Conservation (phyloP, 2,113 vertebrate species). For the Phalacrocorax brasilianus region DNA sequence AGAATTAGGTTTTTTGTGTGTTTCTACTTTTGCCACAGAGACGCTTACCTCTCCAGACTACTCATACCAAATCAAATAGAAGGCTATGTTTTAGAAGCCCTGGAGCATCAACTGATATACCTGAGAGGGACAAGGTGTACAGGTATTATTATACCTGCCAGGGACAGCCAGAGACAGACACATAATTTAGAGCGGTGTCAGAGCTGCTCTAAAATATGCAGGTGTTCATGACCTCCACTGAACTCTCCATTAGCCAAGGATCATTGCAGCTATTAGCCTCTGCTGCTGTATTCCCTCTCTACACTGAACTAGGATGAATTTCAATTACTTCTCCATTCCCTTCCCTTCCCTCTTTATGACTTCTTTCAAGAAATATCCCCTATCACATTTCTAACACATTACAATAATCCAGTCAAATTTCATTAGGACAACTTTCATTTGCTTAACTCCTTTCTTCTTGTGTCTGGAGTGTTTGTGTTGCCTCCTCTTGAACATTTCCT, state of each 20-base stretch:
- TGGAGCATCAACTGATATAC: not conserved
- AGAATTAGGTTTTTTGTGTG: not conserved
- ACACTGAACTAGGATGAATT: conserved; percentile 56
- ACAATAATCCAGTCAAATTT: conserved; percentile 58
- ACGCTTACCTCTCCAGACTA: not conserved
- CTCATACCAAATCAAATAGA: not conserved
- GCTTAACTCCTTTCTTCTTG: conserved; percentile 46
- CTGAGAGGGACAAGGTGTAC: conserved; percentile 9
- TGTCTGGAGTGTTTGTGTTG: conserved; percentile 34
- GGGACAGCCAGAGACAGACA: not conserved
- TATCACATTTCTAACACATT: not conserved
- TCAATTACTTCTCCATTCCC: conserved; percentile 29
- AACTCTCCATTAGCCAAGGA: conserved; percentile 61
- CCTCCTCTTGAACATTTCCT: conserved; percentile 3
- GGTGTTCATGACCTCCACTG: conserved; percentile 40
- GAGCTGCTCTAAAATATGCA: conserved; percentile 49
- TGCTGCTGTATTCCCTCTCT: conserved; percentile 21
- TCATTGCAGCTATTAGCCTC: conserved; percentile 64
- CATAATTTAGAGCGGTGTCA: conserved; percentile 27
- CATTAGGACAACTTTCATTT: conserved; percentile 31
- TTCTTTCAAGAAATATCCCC: conserved; percentile 14
- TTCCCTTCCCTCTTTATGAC: not conserved
- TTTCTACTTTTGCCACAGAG: not conserved
- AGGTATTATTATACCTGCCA: not conserved
- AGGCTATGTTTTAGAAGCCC: not conserved